A percentile compares a stretch with the other conserved stretches of the same genome.
Conservation (phyloP, 2,888 invertebrate genomes). For the Opisthograptis luteolata region DNA sequence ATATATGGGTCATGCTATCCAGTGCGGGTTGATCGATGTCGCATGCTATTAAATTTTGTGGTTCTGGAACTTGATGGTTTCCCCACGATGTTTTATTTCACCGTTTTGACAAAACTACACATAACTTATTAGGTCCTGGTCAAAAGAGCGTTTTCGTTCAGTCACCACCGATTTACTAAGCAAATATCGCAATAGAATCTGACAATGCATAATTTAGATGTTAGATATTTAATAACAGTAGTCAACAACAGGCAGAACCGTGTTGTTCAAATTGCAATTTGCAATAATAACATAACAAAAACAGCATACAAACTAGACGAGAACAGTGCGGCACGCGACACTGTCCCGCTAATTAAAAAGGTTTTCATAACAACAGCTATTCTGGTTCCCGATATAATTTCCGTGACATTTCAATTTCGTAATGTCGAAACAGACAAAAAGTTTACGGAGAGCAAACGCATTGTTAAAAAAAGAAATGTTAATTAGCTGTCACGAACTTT, state of each 20-base stretch:
- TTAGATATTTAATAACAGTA: no score
- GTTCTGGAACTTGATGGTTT: no score
- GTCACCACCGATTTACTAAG: no score
- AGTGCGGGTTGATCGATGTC: no score
- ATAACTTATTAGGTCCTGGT: no score
- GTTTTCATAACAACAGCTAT: conserved; percentile 33
- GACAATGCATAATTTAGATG: no score
- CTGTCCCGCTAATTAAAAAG: conserved; percentile 45
- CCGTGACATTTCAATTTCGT: conserved; percentile 48
- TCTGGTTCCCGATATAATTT: conserved; percentile 37
- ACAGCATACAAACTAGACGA: conserved; percentile 38
- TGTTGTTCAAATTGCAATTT: conserved; percentile 7
- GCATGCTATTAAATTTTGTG: no score
- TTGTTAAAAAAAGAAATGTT: conserved; percentile 44
- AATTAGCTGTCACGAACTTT: conserved; percentile 54
- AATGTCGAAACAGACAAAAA: conserved; percentile 43
- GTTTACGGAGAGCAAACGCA: conserved; percentile 39
- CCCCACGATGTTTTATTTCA: no score
- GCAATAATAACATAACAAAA: conserved; percentile 27
- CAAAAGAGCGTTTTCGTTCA: no score
- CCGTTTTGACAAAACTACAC: no score
- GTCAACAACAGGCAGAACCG: background rate
- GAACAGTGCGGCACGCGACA: conserved; percentile 32
- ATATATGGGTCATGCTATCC: no score
- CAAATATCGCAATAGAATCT: no score